Conservation (phyloP, 2,888 invertebrate species). For the Lymantria dispar region DNA sequence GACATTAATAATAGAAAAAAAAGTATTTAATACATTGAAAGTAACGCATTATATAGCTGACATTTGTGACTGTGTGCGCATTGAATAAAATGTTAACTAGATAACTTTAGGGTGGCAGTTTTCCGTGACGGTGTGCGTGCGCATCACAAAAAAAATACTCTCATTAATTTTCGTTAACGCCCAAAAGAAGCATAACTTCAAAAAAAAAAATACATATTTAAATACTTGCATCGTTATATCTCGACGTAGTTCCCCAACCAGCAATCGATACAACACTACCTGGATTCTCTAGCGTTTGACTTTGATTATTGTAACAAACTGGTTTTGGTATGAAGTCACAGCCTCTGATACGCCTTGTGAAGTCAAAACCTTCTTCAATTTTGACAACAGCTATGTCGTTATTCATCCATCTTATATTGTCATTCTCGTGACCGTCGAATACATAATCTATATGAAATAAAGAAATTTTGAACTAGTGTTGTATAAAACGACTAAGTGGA, state of each 20-base stretch:
- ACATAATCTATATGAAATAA: constrained; percentile 43
- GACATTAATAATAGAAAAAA: too few relatives aligned
- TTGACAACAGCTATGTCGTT: constrained; percentile 64
- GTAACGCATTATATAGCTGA: too few relatives aligned
- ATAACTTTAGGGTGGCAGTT: too few relatives aligned
- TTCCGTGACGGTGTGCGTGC: too few relatives aligned
- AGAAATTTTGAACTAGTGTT: too few relatives aligned
- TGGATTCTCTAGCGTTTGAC: constrained; percentile 60
- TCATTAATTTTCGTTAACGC: too few relatives aligned
- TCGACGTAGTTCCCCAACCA: constrained; percentile 66
- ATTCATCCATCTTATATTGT: constrained; percentile 63
- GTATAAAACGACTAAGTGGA: too few relatives aligned
- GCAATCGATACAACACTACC: constrained; percentile 54
- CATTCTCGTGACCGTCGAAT: constrained; percentile 60
- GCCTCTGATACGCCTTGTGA: constrained; percentile 55
- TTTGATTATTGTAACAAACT: constrained; percentile 66
- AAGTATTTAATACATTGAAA: too few relatives aligned
- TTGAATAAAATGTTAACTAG: too few relatives aligned
- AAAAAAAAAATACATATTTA: neutral
- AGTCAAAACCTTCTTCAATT: constrained; percentile 67
- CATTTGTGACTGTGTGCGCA: too few relatives aligned
- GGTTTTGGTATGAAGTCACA: constrained; percentile 68
- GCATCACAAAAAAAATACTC: too few relatives aligned
- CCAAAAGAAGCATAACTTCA: too few relatives aligned
- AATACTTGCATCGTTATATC: constrained; percentile 62